These are phyloP conservation scores for Porites australiensis DNA, from an alignment of 64 coral and sea anemone species.

Conservation along the genomic window DNA sequence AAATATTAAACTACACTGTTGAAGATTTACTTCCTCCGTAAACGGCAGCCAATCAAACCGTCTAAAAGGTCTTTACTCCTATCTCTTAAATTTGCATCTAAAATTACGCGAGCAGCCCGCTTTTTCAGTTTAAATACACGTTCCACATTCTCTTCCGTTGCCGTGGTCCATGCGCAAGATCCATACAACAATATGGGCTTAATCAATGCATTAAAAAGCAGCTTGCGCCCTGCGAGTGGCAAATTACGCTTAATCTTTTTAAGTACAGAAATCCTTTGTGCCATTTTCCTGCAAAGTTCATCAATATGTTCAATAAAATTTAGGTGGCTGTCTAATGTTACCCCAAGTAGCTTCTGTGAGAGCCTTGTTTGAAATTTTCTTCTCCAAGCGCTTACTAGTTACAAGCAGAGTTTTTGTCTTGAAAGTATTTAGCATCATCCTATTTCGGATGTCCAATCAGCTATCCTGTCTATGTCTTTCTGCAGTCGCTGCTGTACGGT, in stretches of 20 bases:
- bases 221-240: neutral
- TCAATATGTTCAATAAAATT: no score
- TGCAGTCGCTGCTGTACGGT: slow-evolving; percentile 33
- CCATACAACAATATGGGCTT: neutral
- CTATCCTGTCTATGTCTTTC: slow-evolving; percentile 1
- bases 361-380: no score
- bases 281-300: no score
- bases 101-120: slow-evolving; percentile 10
- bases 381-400: no score
- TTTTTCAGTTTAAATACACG: slow-evolving; percentile 5
- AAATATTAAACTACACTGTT: neutral
- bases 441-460: slow-evolving; percentile 33
- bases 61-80: neutral
- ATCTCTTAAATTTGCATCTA: slow-evolving; percentile 1
- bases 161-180: neutral
- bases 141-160: neutral
- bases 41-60: neutral
- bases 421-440: slow-evolving; percentile 23
- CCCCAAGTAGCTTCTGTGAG: no score
- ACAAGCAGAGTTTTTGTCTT: neutral
- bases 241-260: slow-evolving; percentile 13
- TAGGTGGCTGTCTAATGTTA: no score
- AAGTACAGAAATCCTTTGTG: slow-evolving; percentile 17
- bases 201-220: slow-evolving; percentile 36
- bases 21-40: neutral